phyloP scores from a whole-genome alignment of 2,797 vertebrate species.

The Pristis pectinata region DNA sequence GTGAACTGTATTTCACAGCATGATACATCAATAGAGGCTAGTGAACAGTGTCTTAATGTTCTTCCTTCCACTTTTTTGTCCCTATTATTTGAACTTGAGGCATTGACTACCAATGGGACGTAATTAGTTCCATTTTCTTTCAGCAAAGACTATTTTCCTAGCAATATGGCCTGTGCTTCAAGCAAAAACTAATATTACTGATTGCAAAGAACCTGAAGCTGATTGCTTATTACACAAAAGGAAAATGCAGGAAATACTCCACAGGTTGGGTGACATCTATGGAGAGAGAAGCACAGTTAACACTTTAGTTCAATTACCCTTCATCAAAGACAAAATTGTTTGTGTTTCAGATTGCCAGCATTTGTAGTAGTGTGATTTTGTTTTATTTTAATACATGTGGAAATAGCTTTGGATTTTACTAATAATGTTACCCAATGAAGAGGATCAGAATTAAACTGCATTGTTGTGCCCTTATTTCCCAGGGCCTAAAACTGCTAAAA shows the following conservation, averaged over 20 bases:
- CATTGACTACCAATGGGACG: background rate
- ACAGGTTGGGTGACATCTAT: background rate
- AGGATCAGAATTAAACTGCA: background rate
- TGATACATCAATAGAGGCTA: conserved; percentile 58
- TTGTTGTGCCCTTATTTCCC: background rate
- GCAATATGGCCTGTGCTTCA: conserved; percentile 1
- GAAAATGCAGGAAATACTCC: background rate
- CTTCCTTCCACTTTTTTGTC: conserved; percentile 51
- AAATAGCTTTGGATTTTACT: conserved; percentile 32
- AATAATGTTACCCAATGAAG: conserved; percentile 34
- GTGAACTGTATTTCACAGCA: conserved; percentile 58
- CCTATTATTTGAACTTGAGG: conserved; percentile 46
- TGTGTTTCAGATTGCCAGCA: background rate
- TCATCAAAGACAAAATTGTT: background rate
- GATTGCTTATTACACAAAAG: background rate
- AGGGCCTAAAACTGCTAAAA: background rate
- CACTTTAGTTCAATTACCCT: background rate
- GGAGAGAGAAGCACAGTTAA: background rate
- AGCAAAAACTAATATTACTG: conserved; percentile 42
- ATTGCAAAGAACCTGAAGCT: conserved; percentile 20
- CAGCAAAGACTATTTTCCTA: conserved; percentile 41
- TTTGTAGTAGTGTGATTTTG: background rate
- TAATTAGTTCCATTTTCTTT: conserved; percentile 15
- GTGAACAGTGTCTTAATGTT: conserved; percentile 54
- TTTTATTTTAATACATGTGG: background rate